Conservation (phyloP, 2,797 vertebrate species). For the Esox masquinongy region DNA sequence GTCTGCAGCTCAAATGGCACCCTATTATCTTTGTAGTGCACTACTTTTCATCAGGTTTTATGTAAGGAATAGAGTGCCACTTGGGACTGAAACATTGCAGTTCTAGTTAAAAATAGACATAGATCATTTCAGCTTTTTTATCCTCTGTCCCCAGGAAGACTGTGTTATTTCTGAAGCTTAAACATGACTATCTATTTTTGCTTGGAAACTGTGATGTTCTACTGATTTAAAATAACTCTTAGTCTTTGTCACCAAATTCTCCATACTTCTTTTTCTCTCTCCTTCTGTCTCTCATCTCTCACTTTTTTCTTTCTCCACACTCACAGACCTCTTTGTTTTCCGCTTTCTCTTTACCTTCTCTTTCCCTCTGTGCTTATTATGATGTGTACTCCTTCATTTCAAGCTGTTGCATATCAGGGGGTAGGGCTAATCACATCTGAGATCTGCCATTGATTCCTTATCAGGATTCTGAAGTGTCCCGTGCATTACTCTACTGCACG, state of each 20-base stretch:
- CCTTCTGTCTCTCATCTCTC: neutral
- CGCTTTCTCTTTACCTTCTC: neutral
- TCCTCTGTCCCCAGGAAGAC: conserved; percentile 37
- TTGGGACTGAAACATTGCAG: neutral
- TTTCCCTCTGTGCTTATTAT: neutral
- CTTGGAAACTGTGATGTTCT: neutral
- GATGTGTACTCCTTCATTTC: no score
- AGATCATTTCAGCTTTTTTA: conserved; percentile 18
- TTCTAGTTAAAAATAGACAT: conserved; percentile 6
- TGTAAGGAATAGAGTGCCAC: neutral
- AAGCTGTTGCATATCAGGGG: neutral
- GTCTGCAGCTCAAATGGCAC: neutral
- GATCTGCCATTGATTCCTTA: conserved; percentile 4
- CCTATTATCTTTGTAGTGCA: neutral
- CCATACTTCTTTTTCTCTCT: neutral
- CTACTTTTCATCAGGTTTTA: neutral
- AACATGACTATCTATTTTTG: conserved; percentile 55
- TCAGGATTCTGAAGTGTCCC: neutral
- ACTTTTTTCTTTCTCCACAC: conserved; percentile 1
- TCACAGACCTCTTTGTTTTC: neutral
- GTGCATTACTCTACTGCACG: neutral
- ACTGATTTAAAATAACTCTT: neutral
- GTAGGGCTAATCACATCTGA: conserved; percentile 4
- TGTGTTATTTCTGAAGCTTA: conserved; percentile 55
- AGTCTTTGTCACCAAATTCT: neutral